Percentiles rank a stretch among this genome's conserved stretches.
phyloP scores from a whole-genome alignment of 2,797 vertebrate genomes.

The Helarctos malayanus region DNA sequence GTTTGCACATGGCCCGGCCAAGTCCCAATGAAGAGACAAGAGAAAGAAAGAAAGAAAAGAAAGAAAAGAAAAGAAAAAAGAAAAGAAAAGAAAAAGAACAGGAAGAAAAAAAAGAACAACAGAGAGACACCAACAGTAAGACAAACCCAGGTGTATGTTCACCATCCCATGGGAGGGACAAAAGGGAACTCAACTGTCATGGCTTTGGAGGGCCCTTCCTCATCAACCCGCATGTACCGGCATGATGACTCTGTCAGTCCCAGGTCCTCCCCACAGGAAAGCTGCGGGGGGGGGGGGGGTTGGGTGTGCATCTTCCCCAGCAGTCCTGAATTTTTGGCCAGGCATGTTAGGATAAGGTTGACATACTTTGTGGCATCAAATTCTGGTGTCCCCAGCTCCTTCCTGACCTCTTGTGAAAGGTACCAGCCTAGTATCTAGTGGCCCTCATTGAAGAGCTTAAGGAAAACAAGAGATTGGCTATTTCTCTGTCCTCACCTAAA shows the following conservation, averaged over 20 bases:
- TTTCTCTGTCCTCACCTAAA: neutral
- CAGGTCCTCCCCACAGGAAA: neutral
- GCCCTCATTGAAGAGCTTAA: slow-evolving; percentile 75
- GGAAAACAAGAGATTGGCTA: slow-evolving; percentile 34
- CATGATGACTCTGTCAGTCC: neutral
- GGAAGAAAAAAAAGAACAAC: neutral
- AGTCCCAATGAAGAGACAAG: slow-evolving; percentile 87
- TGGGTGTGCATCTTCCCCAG: neutral
- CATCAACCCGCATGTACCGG: neutral
- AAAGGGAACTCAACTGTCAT: neutral
- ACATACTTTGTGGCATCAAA: neutral
- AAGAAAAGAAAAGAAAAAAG: neutral
- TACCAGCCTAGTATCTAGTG: slow-evolving; percentile 60
- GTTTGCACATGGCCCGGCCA: slow-evolving; percentile 98
- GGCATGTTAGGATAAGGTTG: neutral
- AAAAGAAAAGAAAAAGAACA: neutral
- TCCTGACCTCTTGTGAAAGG: slow-evolving; percentile 64
- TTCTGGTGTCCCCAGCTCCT: neutral
- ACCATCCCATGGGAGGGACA: neutral
- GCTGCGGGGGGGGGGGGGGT: neutral
- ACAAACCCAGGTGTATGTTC: neutral
- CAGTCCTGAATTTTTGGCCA: neutral
- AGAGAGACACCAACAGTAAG: slow-evolving; percentile 44
- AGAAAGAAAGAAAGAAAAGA: neutral
- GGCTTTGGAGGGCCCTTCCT: neutral